A percentile compares a stretch with the other conserved stretches of the same genome.
These are phyloP conservation scores for Tenthredo notha DNA, from an alignment of 2,888 invertebrate genomes.

Conservation along the genomic window DNA sequence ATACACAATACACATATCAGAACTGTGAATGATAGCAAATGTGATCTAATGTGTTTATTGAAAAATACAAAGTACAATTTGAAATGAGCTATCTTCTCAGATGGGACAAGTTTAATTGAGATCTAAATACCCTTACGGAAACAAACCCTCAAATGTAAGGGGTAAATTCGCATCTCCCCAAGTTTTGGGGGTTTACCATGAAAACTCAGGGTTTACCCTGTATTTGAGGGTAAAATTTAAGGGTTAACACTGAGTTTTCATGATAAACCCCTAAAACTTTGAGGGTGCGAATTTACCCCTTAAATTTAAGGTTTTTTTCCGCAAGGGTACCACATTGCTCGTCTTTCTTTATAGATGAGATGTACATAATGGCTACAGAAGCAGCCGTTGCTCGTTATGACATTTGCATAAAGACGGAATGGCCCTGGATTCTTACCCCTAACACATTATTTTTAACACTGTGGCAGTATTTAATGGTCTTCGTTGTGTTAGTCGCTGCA, in stretches of 20 bases:
- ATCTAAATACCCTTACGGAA: no score
- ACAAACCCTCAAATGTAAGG: no score
- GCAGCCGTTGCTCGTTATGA: constrained; percentile 43
- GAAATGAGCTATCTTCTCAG: neutral
- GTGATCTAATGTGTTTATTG: neutral
- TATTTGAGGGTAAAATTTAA: no score
- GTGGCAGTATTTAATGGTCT: constrained; percentile 36
- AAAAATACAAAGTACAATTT: neutral
- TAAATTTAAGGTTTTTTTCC: no score
- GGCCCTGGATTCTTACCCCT: constrained; percentile 42
- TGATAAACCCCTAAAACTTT: no score
- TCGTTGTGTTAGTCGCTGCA: constrained; percentile 18
- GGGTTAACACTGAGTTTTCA: no score
- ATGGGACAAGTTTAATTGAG: neutral
- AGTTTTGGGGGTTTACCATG: no score
- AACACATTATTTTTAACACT: constrained; percentile 36
- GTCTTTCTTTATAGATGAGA: constrained; percentile 2
- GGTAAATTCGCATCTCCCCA: no score
- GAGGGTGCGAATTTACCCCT: no score
- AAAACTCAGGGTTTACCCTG: no score
- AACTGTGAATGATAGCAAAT: neutral
- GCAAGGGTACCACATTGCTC: constrained; percentile 7
- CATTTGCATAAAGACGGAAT: constrained; percentile 40
- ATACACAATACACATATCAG: neutral
- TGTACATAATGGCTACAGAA: constrained; percentile 47